Evolutionary conservation across 1,140 invertebrate genomes (phyloP), one percentile per base, ranked within the genome.

Genomic region (Calosoma granatense): DNA sequence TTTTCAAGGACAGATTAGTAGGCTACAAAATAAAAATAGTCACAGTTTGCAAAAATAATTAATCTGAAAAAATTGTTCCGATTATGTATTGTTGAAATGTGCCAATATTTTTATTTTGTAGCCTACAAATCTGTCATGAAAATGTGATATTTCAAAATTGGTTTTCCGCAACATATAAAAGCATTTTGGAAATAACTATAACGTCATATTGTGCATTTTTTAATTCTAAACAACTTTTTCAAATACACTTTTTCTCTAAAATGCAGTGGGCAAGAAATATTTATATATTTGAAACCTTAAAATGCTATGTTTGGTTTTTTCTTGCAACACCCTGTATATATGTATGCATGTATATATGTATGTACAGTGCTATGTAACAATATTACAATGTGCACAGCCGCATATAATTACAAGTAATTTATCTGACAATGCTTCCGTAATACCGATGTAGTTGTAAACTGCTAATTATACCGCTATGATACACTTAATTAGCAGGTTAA

Each of bases 261-360:
- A 36, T 36, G n/a, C n/a, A 36, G 6, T 9, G 6, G n/a, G 6
- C 6, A 9, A 36, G 6, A 36, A 9, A 36, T 36, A 36, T 36
- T 9, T n/a, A 36, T 36, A 36, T 36, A 36, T 36, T 9, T 36
- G n/a, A 9, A 36, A 9, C n/a, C 6, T 36, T 9, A 9, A 36
- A 9, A 36, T 36, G n/a, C n/a, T 36, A 36, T 36, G n/a, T 36
- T 9, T 36, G n/a, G n/a, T n/a, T n/a, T n/a, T n/a, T n/a, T n/a
- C n/a, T n/a, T n/a, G n/a, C n/a, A n/a, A n/a, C 9, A 36, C 9
- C 9, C 30, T 9, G n/a, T 51, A 51, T 51, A 51, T 51, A 51
- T 51, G 17, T 51, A 51, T 51, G 17, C 17, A 51, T 51, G 17
- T 51, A 51, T 51, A 51, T 51, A 51, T 51, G 17, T 51, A 51